Conservation (phyloP, 2,113 vertebrate species). For the Melospiza georgiana region DNA sequence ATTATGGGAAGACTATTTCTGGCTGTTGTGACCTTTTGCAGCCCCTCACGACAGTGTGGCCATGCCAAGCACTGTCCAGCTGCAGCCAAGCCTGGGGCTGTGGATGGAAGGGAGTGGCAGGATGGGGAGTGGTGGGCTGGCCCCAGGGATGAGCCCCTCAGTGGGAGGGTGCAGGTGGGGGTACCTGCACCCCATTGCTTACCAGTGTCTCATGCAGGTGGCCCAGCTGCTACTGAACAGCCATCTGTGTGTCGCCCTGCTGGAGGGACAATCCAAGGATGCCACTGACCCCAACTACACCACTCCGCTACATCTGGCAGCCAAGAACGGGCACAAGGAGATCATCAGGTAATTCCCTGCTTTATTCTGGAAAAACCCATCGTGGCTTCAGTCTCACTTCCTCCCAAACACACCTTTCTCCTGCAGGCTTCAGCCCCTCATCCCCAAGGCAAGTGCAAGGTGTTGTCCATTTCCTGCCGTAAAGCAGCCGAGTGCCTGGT, state of each 20-base stretch:
- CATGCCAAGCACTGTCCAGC: background rate
- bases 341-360: constrained; percentile 83
- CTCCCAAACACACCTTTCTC: background rate
- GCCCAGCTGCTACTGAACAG: constrained; percentile 92
- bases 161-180: background rate
- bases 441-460: background rate
- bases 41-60: background rate
- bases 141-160: background rate
- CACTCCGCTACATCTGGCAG: constrained; percentile 91
- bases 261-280: constrained; percentile 93
- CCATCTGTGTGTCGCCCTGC: constrained; percentile 88
- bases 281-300: constrained; percentile 87
- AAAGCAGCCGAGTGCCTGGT: background rate
- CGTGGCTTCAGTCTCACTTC: accelerated
- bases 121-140: background rate
- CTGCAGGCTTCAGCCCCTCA: accelerated
- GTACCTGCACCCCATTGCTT: background rate
- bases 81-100: background rate
- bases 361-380: background rate
- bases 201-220: constrained; percentile 74
- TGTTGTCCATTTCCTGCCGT: background rate
- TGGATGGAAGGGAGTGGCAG: accelerated
- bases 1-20: constrained; percentile 29
- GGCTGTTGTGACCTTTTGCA: background rate
- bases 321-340: constrained; percentile 94